phyloP scores from a whole-genome alignment of 2,113 vertebrate genomes.

The Ictalurus furcatus region DNA sequence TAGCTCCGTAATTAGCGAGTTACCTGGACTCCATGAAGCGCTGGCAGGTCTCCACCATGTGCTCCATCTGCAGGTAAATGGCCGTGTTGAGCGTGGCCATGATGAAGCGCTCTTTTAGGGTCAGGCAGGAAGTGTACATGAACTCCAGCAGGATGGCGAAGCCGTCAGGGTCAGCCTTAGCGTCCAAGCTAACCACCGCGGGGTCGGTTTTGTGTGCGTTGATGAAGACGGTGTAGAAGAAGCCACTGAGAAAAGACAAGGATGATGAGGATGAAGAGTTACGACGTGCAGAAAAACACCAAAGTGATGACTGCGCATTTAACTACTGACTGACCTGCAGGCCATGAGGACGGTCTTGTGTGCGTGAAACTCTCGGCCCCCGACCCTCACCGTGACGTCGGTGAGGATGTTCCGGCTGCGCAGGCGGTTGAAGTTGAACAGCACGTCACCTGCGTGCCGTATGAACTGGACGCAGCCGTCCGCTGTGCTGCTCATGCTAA shows the following conservation, averaged over 20 bases:
- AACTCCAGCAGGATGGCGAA: conserved; percentile 94
- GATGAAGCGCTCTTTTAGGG: conserved; percentile 84
- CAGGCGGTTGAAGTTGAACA: conserved; percentile 94
- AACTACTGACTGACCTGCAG: conserved; percentile 83
- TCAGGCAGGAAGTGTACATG: conserved; percentile 96
- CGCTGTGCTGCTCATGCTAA: conserved; percentile 82
- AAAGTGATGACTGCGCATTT: too few species aligned
- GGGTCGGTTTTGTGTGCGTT: conserved; percentile 88
- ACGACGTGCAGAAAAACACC: not conserved
- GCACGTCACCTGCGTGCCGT: conserved; percentile 90
- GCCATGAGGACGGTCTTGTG: conserved; percentile 97
- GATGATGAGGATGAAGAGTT: not conserved
- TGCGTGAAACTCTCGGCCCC: conserved; percentile 86
- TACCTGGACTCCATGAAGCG: conserved; percentile 93
- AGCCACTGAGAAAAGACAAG: conserved; percentile 75
- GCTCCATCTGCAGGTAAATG: conserved; percentile 95
- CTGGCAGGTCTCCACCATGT: conserved; percentile 92
- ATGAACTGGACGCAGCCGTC: conserved; percentile 98
- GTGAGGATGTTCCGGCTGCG: conserved; percentile 91
- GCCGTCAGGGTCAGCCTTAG: conserved; percentile 88
- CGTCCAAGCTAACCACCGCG: conserved; percentile 85
- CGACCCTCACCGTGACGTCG: conserved; percentile 89
- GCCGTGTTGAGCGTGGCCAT: conserved; percentile 89
- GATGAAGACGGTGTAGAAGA: conserved; percentile 95
- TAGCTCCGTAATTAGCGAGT: not conserved